Percentiles rank a stretch among this genome's conserved stretches.
Conservation (phyloP, 1,140 invertebrate genomes). For the Maniola jurtina region DNA sequence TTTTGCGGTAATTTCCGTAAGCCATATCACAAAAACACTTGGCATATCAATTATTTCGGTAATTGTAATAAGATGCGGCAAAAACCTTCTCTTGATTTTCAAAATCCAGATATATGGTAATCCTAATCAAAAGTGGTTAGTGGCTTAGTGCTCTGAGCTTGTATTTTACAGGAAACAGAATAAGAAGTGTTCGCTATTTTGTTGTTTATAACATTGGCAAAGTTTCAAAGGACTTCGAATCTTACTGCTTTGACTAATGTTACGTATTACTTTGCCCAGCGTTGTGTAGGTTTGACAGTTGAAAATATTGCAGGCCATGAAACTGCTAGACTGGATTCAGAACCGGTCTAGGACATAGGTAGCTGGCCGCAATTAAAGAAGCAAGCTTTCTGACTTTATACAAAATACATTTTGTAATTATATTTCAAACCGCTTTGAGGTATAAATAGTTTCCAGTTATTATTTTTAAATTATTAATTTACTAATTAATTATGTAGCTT, state of each 20-base stretch:
- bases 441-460: neutral
- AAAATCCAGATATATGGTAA: neutral
- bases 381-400: constrained; percentile 25
- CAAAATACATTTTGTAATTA: constrained; percentile 12
- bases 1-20: no score
- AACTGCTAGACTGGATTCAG: constrained; percentile 45
- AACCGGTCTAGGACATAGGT: constrained; percentile 48
- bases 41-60: no score
- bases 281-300: constrained; percentile 36
- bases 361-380: constrained; percentile 34
- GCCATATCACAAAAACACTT: no score
- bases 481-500: neutral
- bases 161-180: constrained; percentile 40
- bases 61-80: no score
- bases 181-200: constrained; percentile 31
- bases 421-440: neutral
- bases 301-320: constrained; percentile 49
- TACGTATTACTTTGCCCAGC: constrained; percentile 21
- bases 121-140: constrained; percentile 18
- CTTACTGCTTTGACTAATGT: constrained; percentile 4
- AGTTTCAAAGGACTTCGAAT: constrained; percentile 16
- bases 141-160: constrained; percentile 26
- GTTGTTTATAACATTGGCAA: constrained; percentile 19
- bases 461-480: neutral
- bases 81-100: no score